These are phyloP conservation scores for Heliconius hewitsoni DNA, from an alignment of 1,140 invertebrate species.

Conservation along the genomic window DNA sequence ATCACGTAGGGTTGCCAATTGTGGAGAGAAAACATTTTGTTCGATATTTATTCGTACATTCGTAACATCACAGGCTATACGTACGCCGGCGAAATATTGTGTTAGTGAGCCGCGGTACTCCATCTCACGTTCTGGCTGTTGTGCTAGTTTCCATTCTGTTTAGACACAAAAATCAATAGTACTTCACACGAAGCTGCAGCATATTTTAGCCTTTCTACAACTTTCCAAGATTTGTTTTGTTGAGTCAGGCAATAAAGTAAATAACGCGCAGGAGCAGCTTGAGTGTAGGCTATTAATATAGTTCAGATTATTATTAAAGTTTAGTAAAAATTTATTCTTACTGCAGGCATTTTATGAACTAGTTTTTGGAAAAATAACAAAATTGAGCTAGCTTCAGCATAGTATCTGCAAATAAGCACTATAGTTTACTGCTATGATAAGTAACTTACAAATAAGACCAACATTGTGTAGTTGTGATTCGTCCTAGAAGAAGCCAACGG, in stretches of 20 bases:
- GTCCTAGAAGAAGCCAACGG: too few relatives aligned
- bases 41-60: too few relatives aligned
- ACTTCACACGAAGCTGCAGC: slow-evolving; percentile 25
- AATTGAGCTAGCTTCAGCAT: background rate
- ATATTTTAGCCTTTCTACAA: slow-evolving; percentile 10
- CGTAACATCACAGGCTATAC: slow-evolving; percentile 26
- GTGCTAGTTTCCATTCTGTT: slow-evolving; percentile 28
- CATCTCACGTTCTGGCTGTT: slow-evolving; percentile 26
- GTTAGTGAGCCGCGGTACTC: slow-evolving; percentile 26
- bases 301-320: background rate
- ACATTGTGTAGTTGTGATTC: too few relatives aligned
- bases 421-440: too few relatives aligned
- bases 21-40: too few relatives aligned
- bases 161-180: slow-evolving; percentile 32
- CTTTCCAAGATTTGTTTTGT: slow-evolving; percentile 3
- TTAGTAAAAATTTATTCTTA: background rate
- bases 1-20: too few relatives aligned
- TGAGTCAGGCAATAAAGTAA: background rate
- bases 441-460: too few relatives aligned
- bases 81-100: slow-evolving; percentile 27
- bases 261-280: background rate
- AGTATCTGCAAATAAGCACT: background rate
- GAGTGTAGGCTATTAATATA: background rate
- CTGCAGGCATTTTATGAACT: background rate
- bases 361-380: background rate